Evolutionary conservation across 23 tunicate genomes (phyloP), one percentile per base, ranked within the genome.

Genomic region (Oikopleura albicans): DNA sequence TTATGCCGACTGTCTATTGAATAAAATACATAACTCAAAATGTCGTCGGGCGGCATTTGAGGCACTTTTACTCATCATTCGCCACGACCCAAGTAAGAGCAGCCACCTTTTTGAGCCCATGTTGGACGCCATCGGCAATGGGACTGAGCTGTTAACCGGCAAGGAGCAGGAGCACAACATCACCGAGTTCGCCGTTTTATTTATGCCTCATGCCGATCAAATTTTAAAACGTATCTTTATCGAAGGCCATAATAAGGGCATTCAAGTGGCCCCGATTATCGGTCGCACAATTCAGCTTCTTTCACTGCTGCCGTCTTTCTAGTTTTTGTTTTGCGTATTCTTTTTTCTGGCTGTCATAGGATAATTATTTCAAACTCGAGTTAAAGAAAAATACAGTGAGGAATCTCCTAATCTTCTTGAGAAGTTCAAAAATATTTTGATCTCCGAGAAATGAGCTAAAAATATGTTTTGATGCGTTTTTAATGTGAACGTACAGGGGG

Each of bases 221-320:
- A 71, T 31, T 37, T 37, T 71, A 4, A 71, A 71, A 29, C 34
- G 34, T 2, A 37, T 71, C 31, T 71, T 71, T 71, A 4, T 12
- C 2, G 34, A 29, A 16, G 79, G 79, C 79, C 37, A 71, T 4
- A 71, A 71, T 12, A 16, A 71, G 27, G 79, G 35, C 2, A 31
- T 71, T 31, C 35, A 34, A 29, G 79, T 71, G 79, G 79, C 79
- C 4, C 27, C 27, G 31, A 71, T 29, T 29, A 71, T 71, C 37
- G 79, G 79, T 37, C 79, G 79, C 33, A 71, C 79, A 71, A 71
- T 71, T 29, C 35, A 16, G 35, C 79, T 71, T 34, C 79, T 71
- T 2, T 71, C 79, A 16, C 79, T 71, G 28, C 37, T 71, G 34
- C 79, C 79, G 28, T 16, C 79, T 71, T 71, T 22, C 37, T 71